Percentiles rank a stretch among this genome's conserved stretches.
These are phyloP conservation scores for Tipula lateralis DNA, from an alignment of 2,888 invertebrate species.

Conservation along the genomic window DNA sequence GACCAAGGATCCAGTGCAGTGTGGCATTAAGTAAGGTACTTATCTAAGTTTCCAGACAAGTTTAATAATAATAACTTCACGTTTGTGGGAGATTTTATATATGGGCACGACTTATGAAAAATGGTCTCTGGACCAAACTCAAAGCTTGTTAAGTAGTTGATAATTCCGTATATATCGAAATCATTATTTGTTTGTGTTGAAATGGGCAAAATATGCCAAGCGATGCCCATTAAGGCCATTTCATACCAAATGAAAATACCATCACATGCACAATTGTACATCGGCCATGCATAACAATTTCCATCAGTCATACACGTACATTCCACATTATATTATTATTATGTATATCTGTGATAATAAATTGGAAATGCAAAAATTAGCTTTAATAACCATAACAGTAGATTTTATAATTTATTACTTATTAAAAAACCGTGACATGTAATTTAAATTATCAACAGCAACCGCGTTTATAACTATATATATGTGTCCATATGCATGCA, in stretches of 20 bases:
- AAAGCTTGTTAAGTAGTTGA: too few species aligned
- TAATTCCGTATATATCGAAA: too few species aligned
- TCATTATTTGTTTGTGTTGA: too few species aligned
- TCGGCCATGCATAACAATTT: not conserved
- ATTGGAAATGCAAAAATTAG: not conserved
- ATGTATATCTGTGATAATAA: not conserved
- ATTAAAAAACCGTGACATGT: conserved; percentile 11
- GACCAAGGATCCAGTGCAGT: too few species aligned
- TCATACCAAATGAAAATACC: not conserved
- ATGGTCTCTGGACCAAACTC: too few species aligned
- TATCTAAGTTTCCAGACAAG: too few species aligned
- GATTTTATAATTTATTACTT: conserved; percentile 14
- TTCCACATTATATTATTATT: not conserved
- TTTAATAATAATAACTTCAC: too few species aligned
- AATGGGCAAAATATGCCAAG: not conserved
- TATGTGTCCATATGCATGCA: not conserved
- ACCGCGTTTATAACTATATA: not conserved
- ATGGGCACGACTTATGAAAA: too few species aligned
- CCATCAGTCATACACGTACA: not conserved
- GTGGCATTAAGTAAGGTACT: too few species aligned
- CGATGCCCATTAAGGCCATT: not conserved
- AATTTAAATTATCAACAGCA: conserved; percentile 24
- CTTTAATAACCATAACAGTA: not conserved
- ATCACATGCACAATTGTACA: not conserved
- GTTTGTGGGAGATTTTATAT: too few species aligned